A percentile compares a stretch with the other conserved stretches of the same genome.
These are phyloP conservation scores for Bombyx mori DNA, from an alignment of 1,140 invertebrate genomes.

Conservation along the genomic window ASM3026992v2 NC_085128.1:3670001-3670500, in stretches of 20 bases:
- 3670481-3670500: conserved; percentile 94
- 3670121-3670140: conserved; percentile 42
- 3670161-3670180: conserved; percentile 38
- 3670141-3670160: conserved; percentile 51
- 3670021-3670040: conserved; percentile 32
- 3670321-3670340: conserved; percentile 25
- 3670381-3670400: too few relatives aligned
- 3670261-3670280: conserved; percentile 71
- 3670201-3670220: conserved; percentile 38
- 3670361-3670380: too few relatives aligned
- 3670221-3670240: conserved; percentile 60
- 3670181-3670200: conserved; percentile 33
- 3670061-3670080: conserved; percentile 72
- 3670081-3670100: conserved; percentile 75
- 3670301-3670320: conserved; percentile 37
- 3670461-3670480: conserved; percentile 70
- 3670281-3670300: conserved; percentile 47
- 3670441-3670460: conserved; percentile 49
- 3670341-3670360: conserved; percentile 27
- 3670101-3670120: conserved; percentile 73
- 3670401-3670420: conserved; percentile 7
- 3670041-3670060: conserved; percentile 27
- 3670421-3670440: conserved; percentile 42
- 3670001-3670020: conserved; percentile 57
- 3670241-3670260: conserved; percentile 71